Conservation (phyloP, 37 sponge, comb jelly and placozoan species). For the Aplysina aerophoba region DNA sequence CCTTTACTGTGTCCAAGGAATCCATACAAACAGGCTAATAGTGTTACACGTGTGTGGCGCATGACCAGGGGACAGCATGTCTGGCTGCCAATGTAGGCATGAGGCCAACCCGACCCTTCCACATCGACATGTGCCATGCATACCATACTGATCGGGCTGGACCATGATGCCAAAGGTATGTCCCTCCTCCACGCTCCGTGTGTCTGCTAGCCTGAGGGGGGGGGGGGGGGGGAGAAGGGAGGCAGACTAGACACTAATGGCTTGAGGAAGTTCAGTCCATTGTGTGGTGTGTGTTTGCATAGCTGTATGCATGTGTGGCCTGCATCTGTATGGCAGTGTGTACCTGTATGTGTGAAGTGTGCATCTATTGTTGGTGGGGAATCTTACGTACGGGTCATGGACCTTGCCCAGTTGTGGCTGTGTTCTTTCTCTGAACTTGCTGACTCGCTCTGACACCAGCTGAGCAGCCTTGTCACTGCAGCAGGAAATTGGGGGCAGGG, state of each 20-base stretch:
- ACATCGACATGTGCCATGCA: conserved; percentile 12
- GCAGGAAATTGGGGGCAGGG: not conserved
- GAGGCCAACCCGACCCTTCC: too few species aligned
- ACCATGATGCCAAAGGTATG: conserved; percentile 93
- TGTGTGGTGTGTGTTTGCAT: too few species aligned
- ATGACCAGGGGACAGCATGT: too few species aligned
- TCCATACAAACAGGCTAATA: too few species aligned
- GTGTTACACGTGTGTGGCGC: too few species aligned
- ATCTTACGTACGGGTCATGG: conserved; percentile 87
- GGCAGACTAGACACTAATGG: too few species aligned
- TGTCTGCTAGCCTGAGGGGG: conserved; percentile 76
- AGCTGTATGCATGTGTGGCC: too few species aligned
- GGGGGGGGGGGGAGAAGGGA: not conserved
- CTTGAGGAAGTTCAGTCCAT: not conserved
- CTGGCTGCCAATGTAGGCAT: too few species aligned
- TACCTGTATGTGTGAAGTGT: not conserved
- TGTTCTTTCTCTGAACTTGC: conserved; percentile 87
- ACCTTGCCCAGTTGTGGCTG: conserved; percentile 95
- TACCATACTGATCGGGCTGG: conserved; percentile 84
- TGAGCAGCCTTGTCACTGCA: conserved; percentile 53
- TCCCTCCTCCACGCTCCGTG: conserved; percentile 71
- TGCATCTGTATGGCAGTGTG: not conserved
- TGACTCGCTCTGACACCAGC: conserved; percentile 82
- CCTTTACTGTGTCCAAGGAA: too few species aligned
- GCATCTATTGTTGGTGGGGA: too few species aligned